These are phyloP conservation scores for Rugalucina vietnamica DNA, from an alignment of 2,888 invertebrate genomes.

Conservation along the genomic window DNA sequence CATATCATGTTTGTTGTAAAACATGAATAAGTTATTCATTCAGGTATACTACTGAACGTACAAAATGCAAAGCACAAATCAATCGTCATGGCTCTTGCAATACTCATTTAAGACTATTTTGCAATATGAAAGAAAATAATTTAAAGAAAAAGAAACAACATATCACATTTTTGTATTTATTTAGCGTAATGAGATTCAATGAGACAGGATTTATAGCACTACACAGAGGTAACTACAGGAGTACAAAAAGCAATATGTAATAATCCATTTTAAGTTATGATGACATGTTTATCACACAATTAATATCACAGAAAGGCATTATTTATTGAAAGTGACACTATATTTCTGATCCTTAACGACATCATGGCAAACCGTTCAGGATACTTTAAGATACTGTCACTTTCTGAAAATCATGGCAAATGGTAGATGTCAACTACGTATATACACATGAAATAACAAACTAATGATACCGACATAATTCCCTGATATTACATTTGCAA, in stretches of 20 bases:
- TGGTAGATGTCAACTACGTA: constrained; percentile 35
- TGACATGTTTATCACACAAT: constrained; percentile 7
- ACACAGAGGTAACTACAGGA: no score
- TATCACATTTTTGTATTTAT: no score
- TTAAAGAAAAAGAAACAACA: no score
- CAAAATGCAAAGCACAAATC: no score
- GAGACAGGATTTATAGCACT: no score
- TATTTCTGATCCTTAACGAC: constrained; percentile 50
- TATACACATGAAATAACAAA: neutral
- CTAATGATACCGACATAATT: constrained; percentile 23
- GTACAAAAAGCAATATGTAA: neutral
- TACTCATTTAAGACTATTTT: no score
- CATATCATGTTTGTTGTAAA: no score
- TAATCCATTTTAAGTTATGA: constrained; percentile 2
- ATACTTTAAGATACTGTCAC: constrained; percentile 52
- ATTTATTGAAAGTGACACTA: constrained; percentile 62
- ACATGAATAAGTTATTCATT: no score
- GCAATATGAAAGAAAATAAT: no score
- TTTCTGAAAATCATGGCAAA: constrained; percentile 63
- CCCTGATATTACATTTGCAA: constrained; percentile 54
- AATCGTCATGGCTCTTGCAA: no score
- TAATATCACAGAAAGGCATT: constrained; percentile 60
- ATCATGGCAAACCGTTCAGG: constrained; percentile 71
- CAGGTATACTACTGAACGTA: no score
- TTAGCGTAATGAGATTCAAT: no score